phyloP scores from a whole-genome alignment of 2,888 invertebrate genomes.

The Troides oblongomaculatus region DNA sequence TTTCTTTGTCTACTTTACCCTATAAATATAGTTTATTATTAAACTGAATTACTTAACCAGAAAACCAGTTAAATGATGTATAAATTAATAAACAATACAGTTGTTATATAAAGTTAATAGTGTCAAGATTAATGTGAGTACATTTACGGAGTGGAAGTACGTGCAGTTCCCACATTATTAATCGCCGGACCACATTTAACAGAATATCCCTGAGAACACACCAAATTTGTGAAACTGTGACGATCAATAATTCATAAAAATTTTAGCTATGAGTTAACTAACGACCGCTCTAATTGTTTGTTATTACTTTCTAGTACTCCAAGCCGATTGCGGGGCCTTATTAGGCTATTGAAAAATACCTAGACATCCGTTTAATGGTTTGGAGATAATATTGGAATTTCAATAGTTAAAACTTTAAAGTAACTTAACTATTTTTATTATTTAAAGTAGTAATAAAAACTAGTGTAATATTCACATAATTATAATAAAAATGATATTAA shows the following conservation, averaged over 20 bases:
- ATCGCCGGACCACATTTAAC: constrained; percentile 12
- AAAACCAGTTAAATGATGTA: background rate
- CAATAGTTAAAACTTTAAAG: background rate
- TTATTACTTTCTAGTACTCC: constrained; percentile 9
- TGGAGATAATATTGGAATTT: background rate
- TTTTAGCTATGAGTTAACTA: constrained; percentile 18
- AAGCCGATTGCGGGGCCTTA: constrained; percentile 8
- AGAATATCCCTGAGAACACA: constrained; percentile 17
- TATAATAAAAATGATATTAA: too few species aligned
- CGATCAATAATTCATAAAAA: constrained; percentile 24
- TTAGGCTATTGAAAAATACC: constrained; percentile 15
- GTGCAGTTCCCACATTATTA: constrained; percentile 21
- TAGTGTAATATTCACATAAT: too few species aligned
- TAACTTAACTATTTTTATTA: background rate
- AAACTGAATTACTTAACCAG: background rate
- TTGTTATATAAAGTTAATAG: background rate
- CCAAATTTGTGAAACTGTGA: constrained; percentile 16
- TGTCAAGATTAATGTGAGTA: constrained; percentile 11
- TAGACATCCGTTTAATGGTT: background rate
- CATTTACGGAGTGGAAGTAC: constrained; percentile 5
- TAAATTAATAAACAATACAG: background rate
- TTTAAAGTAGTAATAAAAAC: too few species aligned
- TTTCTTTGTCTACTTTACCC: too few species aligned
- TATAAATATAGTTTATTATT: background rate
- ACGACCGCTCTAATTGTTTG: constrained; percentile 3